Percentiles rank a stretch among this genome's conserved stretches.
phyloP scores from a whole-genome alignment of 1,140 invertebrate genomes.

The Drosophila equinoxialis region DNA sequence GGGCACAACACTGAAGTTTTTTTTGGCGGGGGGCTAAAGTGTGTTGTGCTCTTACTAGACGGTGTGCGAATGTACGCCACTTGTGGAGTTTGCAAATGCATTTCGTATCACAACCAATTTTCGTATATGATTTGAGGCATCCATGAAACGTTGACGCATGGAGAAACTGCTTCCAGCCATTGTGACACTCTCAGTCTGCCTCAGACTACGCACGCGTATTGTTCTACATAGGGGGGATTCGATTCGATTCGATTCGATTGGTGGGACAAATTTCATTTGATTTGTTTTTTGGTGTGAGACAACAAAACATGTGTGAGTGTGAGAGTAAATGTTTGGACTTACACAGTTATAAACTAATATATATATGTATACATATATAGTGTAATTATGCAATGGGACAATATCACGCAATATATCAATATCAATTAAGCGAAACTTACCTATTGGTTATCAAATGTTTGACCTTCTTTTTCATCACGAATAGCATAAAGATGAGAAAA shows the following conservation, averaged over 20 bases:
- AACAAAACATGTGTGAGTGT: conserved; percentile 15
- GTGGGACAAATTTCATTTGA: background rate
- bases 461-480: conserved; percentile 86
- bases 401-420: no score
- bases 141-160: conserved; percentile 74
- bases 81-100: conserved; percentile 63
- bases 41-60: conserved; percentile 48
- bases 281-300: conserved; percentile 3
- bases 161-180: conserved; percentile 53
- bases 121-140: conserved; percentile 75
- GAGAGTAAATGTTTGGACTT: conserved; percentile 1
- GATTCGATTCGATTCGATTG: no score
- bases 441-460: conserved; percentile 84
- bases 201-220: conserved; percentile 69
- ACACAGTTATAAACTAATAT: conserved; percentile 2
- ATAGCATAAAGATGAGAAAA: conserved; percentile 86
- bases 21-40: background rate
- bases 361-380: background rate
- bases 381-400: background rate
- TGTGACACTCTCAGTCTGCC: conserved; percentile 73
- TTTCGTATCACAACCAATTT: conserved; percentile 75
- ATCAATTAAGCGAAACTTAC: conserved; percentile 63
- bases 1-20: conserved; percentile 43
- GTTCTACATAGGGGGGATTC: conserved; percentile 61
- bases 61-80: conserved; percentile 62